Evolutionary conservation across 2,113 vertebrate species (phyloP).

Genomic region (Grallaria varia): DNA sequence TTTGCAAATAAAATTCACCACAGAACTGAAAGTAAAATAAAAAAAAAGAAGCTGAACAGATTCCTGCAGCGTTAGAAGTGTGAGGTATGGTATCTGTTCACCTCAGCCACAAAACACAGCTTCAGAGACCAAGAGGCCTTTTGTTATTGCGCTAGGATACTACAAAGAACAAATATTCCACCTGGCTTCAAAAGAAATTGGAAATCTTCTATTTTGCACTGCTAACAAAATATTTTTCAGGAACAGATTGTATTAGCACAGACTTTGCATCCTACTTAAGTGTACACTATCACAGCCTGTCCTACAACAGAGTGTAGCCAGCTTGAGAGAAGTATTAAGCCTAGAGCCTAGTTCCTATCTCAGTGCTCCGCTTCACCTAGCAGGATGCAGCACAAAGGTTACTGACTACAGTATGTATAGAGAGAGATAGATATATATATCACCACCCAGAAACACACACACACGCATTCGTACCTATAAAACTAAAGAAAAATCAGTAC

Average conservation of each 20-base stretch:
- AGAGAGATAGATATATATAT: background rate
- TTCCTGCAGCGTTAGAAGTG: background rate
- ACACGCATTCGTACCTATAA: constrained; percentile 45
- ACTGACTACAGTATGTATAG: background rate
- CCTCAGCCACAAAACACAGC: constrained; percentile 44
- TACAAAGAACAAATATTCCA: background rate
- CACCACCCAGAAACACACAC: constrained; percentile 22
- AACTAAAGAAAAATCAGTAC: constrained; percentile 69
- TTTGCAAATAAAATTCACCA: constrained; percentile 33
- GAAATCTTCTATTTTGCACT: background rate
- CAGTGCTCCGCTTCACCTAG: constrained; percentile 28
- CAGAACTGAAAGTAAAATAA: background rate
- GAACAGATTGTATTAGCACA: constrained; percentile 16
- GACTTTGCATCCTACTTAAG: background rate
- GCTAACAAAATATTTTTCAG: background rate
- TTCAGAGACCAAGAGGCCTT: constrained; percentile 41
- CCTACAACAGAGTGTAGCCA: background rate
- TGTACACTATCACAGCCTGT: background rate
- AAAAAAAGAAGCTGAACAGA: background rate
- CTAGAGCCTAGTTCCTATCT: background rate
- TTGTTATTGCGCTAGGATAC: constrained; percentile 42
- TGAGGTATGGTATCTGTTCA: constrained; percentile 53
- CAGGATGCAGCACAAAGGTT: constrained; percentile 19
- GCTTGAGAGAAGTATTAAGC: background rate
- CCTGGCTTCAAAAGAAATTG: constrained; percentile 11